Evolutionary conservation across 1,140 invertebrate genomes (phyloP), one percentile per base, ranked within the genome.

Genomic region (Brachionus rotundiformis): DNA sequence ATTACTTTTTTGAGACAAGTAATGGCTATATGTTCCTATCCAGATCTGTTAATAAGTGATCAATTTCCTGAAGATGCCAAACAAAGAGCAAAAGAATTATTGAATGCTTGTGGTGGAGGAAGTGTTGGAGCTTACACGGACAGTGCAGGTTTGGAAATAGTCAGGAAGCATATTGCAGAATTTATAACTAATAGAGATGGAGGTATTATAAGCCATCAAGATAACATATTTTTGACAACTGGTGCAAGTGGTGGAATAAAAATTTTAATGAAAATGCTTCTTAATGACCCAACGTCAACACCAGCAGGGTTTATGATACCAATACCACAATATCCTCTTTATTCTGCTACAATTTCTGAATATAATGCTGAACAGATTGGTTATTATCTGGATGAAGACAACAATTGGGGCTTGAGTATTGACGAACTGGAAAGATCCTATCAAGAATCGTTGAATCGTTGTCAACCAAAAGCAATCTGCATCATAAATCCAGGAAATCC

Each of bases 401-500:
- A 92, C 44, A 92, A 92, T 83, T 99, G 97, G 97, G 92, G 91
- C 0, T 86, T 99, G 76, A 91, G 93, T 84, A 88, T 92, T 4
- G 79, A 85, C 1, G 97, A 99, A 88, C 88, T 99, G 81, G 91
- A 96, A 85, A 89, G 95, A 41, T 86, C 95, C 0, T 88, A 93
- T 11, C 86, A 89, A 1, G 93, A 95, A 84, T 91, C 92, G 0
- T 91, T 90, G 83, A 89, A 89, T 31, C 84, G 86, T 0, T 93
- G 92, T 86, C 91, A 92, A 84, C 94, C 95, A 0, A 90, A 94
- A 61, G 95, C 93, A 0, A 89, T 99, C 63, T 95, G 96, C 23
- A 92, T 99, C 47, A 99, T 99, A 84, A 99, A 99, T 90, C 97
- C 97, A 1, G 97, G 97, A 39, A 99, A 99, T 89, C 96, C 96